A percentile compares a stretch with the other conserved stretches of the same genome.
phyloP scores from a whole-genome alignment of 2,888 invertebrate genomes.

The Meloe dianella region DNA sequence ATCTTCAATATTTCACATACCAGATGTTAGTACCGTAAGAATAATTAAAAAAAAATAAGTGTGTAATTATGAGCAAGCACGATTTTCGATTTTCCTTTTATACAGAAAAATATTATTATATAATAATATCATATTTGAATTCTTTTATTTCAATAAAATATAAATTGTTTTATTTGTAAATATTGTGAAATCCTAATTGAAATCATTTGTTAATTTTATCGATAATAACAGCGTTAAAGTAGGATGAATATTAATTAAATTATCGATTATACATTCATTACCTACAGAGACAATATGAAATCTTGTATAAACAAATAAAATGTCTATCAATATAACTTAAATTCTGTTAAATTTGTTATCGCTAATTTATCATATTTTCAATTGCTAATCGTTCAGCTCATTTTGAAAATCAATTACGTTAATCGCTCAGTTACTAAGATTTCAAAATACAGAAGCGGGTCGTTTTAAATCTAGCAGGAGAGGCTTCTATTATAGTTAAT shows the following conservation, averaged over 20 bases:
- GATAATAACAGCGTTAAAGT: background rate
- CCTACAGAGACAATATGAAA: background rate
- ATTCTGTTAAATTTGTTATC: too few species aligned
- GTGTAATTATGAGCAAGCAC: background rate
- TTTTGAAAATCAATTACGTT: too few species aligned
- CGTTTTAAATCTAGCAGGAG: too few species aligned
- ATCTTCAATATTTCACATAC: background rate
- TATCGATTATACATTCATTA: background rate
- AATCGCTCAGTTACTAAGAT: too few species aligned
- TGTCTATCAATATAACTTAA: too few species aligned
- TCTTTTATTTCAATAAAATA: background rate
- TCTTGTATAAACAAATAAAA: background rate
- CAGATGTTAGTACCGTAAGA: background rate
- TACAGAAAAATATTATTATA: background rate
- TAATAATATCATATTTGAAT: background rate
- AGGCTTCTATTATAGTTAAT: too few species aligned
- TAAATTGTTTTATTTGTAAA: slow-evolving; percentile 3
- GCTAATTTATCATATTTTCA: too few species aligned
- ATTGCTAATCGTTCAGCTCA: too few species aligned
- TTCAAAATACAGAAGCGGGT: too few species aligned
- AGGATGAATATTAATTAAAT: background rate
- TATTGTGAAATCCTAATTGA: background rate
- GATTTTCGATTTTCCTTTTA: background rate
- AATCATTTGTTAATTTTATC: background rate
- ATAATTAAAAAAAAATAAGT: background rate